These are phyloP conservation scores for Leucophora obtusa DNA, from an alignment of 2,888 invertebrate genomes.

Conservation along the genomic window DNA sequence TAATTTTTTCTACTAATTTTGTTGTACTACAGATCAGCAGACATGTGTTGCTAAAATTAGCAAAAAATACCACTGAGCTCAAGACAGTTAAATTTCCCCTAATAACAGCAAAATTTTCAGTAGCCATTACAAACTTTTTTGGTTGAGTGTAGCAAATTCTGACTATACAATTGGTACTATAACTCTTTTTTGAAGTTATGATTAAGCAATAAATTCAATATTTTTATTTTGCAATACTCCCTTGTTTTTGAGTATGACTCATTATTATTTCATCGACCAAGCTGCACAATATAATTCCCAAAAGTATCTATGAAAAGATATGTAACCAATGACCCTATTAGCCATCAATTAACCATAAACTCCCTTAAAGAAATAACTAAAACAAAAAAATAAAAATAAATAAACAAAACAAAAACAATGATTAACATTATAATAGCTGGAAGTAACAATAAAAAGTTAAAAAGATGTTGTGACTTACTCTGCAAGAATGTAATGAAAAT, in stretches of 20 bases:
- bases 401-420: neutral
- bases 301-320: slow-evolving; percentile 14
- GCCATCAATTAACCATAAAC: slow-evolving; percentile 63
- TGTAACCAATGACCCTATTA: slow-evolving; percentile 58
- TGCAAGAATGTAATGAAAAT: slow-evolving; percentile 23
- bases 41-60: no score
- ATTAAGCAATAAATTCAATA: no score
- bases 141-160: no score
- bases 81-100: no score
- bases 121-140: no score
- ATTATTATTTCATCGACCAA: neutral
- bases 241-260: neutral
- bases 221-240: no score
- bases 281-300: neutral
- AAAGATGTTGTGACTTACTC: slow-evolving; percentile 1
- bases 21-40: no score
- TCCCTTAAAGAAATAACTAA: slow-evolving; percentile 35
- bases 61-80: no score
- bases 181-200: no score
- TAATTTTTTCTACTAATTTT: no score
- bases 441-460: slow-evolving; percentile 35
- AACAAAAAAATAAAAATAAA: slow-evolving; percentile 11
- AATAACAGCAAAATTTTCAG: no score
- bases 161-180: no score
- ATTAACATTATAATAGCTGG: slow-evolving; percentile 26